Base-by-base conservation (phyloP, 2,797 vertebrate genomes). In the Enteromius argenteus region DNA sequence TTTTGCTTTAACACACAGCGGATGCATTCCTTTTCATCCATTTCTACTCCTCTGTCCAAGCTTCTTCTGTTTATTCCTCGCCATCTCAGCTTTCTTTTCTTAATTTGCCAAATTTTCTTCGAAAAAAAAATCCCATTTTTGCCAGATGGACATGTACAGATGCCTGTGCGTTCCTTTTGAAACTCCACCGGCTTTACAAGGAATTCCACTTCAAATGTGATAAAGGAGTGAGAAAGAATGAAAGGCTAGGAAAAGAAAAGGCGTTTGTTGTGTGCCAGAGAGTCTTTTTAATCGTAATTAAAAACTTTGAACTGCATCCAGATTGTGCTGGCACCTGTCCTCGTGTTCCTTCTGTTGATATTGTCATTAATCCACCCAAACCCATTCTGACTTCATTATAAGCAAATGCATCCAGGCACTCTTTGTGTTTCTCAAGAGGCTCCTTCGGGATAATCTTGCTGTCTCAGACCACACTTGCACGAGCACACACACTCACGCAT, bases 311-410 rank as follows among this genome's bases (percentile, higher is more conserved):
- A 93, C 87, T 87, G 85, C 89, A 93, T 94, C 94, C 95, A 95
- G 91, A 90, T 91, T 88, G 90, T 90, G 91, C 92, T 94, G 94
- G 93, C 88, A 87, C 72, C 32, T 83, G 88, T 90, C 92, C 91
- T 90, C 85, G 88, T 92, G 86, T 88, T 94, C 92, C 91, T 92
- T 91, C 87, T 93, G 93, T 93, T 95, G 93, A 95, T 95, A 95
- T 95, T 94, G 93, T 95, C 94, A 95, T 95, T 95, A 96, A 95
- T 95, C 94, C 92, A 90, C 92, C 37, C 93, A 94, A 95, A 94
- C 91, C 93, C 90, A 94, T 95, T 94, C 92, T 91, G 92, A 95
- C 94, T 95, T 95, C 94, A 95, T 95, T 95, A 95, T 94, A 94
- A 94, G 92, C 91, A 78, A 94, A 93, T 91, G 94, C 93, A 90